Percentiles rank a stretch among this genome's conserved stretches.
Evolutionary conservation across 2,888 invertebrate species (phyloP).

Genomic region (Lingula anatina): DNA sequence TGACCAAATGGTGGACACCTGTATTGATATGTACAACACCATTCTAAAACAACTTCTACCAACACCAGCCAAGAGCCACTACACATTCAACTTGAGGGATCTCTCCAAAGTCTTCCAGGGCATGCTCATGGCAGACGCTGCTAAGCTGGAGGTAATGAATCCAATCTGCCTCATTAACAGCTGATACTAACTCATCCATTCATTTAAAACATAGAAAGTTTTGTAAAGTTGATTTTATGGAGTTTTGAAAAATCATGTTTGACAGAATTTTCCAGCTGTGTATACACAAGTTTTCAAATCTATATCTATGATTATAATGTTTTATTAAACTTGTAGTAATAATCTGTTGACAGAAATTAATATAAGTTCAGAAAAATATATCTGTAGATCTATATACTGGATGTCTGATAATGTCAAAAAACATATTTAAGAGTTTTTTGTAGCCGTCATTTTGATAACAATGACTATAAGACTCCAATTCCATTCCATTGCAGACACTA

Average conservation of each 20-base stretch:
- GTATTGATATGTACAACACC: conserved; percentile 44
- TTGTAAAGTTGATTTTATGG: neutral
- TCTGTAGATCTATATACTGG: no score
- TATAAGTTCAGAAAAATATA: no score
- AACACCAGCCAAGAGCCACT: conserved; percentile 52
- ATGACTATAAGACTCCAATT: no score
- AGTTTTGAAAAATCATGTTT: neutral
- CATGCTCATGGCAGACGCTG: conserved; percentile 47
- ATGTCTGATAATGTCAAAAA: no score
- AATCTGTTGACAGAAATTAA: no score
- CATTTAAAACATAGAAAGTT: no score
- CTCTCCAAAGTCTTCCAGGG: conserved; percentile 53
- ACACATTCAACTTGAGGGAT: conserved; percentile 53
- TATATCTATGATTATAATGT: neutral
- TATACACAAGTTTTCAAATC: no score
- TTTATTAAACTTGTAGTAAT: no score
- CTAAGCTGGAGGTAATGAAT: conserved; percentile 38
- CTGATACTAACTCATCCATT: conserved; percentile 11
- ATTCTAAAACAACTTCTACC: conserved; percentile 49
- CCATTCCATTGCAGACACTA: conserved; percentile 33
- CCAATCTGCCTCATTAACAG: no score
- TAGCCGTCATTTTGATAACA: no score
- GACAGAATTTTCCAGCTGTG: neutral
- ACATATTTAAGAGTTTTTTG: no score
- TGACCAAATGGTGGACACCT: conserved; percentile 37